phyloP scores from a whole-genome alignment of 2,888 invertebrate genomes.

The Leucophenga maculata region DNA sequence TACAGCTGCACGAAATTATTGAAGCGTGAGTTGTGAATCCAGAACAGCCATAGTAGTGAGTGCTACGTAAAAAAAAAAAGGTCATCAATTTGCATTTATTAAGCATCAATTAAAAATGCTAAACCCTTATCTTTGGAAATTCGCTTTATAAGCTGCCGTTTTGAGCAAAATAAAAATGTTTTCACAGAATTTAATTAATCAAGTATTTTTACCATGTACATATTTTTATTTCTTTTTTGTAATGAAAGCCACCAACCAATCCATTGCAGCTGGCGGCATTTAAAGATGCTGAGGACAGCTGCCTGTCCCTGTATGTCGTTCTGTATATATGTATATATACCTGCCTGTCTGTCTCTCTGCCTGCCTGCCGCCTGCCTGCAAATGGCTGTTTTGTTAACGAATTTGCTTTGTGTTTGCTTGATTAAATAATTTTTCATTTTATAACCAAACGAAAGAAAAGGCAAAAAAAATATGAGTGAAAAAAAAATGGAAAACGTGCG shows the following conservation, averaged over 20 bases:
- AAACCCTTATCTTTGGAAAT: background rate
- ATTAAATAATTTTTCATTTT: conserved; percentile 67
- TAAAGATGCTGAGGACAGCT: background rate
- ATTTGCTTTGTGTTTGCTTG: conserved; percentile 57
- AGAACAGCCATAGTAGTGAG: background rate
- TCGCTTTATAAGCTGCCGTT: background rate
- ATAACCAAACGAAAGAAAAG: conserved; percentile 52
- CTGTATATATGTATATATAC: no score
- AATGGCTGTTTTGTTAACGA: conserved; percentile 35
- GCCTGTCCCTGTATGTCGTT: background rate
- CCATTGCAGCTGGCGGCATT: conserved; percentile 32
- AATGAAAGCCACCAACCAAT: background rate
- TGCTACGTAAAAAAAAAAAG: conserved; percentile 37
- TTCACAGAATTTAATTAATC: conserved; percentile 46
- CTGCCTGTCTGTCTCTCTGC: background rate
- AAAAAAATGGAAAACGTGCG: conserved; percentile 10
- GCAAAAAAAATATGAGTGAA: conserved; percentile 17
- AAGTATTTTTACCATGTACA: background rate
- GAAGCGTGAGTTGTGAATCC: no score
- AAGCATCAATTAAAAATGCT: conserved; percentile 30
- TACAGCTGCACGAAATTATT: no score
- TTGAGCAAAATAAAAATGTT: background rate
- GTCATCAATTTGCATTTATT: conserved; percentile 58
- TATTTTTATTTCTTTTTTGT: no score
- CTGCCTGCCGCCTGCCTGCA: background rate